Evolutionary conservation across 2,888 invertebrate genomes (phyloP), one percentile per base, ranked within the genome.

Genomic region (Agriopis aurantiaria): DNA sequence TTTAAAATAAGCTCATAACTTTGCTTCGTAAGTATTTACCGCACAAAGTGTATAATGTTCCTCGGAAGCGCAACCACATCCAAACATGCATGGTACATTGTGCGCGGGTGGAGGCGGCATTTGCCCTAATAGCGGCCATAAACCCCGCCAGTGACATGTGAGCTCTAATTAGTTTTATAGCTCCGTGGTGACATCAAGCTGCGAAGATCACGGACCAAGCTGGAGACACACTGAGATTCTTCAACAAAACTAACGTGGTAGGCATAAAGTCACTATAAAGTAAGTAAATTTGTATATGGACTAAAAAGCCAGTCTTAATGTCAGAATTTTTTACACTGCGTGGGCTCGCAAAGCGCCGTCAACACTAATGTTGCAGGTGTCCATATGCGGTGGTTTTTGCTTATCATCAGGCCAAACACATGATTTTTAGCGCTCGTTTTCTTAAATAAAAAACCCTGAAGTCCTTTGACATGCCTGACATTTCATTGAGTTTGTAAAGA

Each of bases 81-180:
- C 55, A 64, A 61, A 58, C 62, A 61, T 49, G 68, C 52, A 56
- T 46, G 48, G 56, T 52, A 56, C 56, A 74, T 66, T 68, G 72
- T 73, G 71, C 68, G 71, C 48, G 61, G 63, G 60, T 68, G 57
- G 68, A 74, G 57, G 71, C 68, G 73, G 72, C 75, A 63, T 68
- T 66, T 70, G 63, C 62, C 52, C 69, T 57, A 68, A 72, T 69
- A 57, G 66, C 52, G 69, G 69, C 69, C 56, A 74, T 75, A 75
- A 77, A 77, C 51, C 59, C 58, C 45, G 62, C 49, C 49, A 58
- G 69, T 73, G 69, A 69, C 77, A 74, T 69, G 77, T 63, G 67
- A 77, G 69, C 69, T 77, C 77, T 77, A 77, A 77, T 77, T 77
- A 77, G 71, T 74, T 77, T 77, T 77, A 77, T 69, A 65, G 65